Evolutionary conservation across 1,140 invertebrate genomes (phyloP), one percentile per base, ranked within the genome.

Genomic region (Leucophenga varia): DNA sequence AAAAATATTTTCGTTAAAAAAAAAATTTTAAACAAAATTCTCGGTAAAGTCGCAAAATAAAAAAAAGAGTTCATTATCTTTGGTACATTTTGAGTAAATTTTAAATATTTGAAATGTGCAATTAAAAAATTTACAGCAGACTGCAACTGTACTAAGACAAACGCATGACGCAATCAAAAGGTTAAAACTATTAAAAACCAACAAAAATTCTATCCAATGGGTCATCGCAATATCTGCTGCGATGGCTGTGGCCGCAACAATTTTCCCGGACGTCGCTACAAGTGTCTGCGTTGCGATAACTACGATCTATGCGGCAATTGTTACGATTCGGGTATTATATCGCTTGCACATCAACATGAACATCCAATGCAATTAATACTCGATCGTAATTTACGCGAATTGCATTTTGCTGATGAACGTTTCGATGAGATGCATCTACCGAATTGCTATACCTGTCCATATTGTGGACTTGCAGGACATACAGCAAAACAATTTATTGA

Each of bases 381-480:
- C 25, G 25, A 12, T 12, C 52, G 47, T 1, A 30, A 34, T 32
- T 31, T 34, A n/a, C 36, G 37, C 0, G 47, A 34, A 2, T 19
- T 54, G 12, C 12, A 54, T 10, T 20, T 44, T 4, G 38, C 35
- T 18, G 47, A 52, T 3, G 55, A 52, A 1, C 10, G 49, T 20
- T 10, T 56, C 1, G 63, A 65, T 0, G 18, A 57, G 9, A 32
- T 65, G 18, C 55, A 65, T 16, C 28, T 65, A n/a, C 34, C 53
- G 35, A 63, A 65, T 20, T 68, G 55, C 48, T 65, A 59, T 19
- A 54, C 55, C 3, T 65, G 63, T 8, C 63, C 63, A 9, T 59
- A 63, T 10, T 65, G 63, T 28, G 53, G 53, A 9, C 9, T 47
- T 10, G 34, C 49, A 3, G 63, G 55, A 1, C 36, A 49, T 17